A percentile compares a stretch with the other conserved stretches of the same genome.
Evolutionary conservation across 1,140 invertebrate genomes (phyloP).

Genomic region (Zaprionus taronus): DNA sequence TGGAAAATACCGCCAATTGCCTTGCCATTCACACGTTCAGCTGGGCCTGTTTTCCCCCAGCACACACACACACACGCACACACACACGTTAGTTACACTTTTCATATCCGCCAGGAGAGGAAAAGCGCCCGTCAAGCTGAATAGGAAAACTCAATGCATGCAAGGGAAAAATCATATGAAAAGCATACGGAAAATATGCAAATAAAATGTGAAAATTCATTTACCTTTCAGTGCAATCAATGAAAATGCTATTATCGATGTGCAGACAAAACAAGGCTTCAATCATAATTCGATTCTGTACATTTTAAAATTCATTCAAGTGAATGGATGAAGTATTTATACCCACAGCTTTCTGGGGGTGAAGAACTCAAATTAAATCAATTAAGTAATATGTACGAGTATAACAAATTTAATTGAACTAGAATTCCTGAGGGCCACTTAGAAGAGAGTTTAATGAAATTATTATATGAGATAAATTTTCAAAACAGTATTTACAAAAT

Average conservation of each 20-base stretch:
- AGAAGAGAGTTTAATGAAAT: too few relatives aligned
- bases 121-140: conserved; percentile 34
- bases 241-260: conserved; percentile 19
- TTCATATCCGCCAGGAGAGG: conserved; percentile 38
- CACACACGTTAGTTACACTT: conserved; percentile 52
- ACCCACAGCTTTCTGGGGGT: neutral
- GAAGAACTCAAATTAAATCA: neutral
- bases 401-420: neutral
- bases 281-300: conserved; percentile 21
- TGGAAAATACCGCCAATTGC: conserved; percentile 22
- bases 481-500: neutral
- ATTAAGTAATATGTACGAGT: neutral
- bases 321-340: neutral
- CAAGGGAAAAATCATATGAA: conserved; percentile 18
- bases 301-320: neutral
- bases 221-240: neutral
- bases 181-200: conserved; percentile 18
- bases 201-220: conserved; percentile 13
- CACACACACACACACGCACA: conserved; percentile 31
- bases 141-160: conserved; percentile 41
- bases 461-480: neutral
- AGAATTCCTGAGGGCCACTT: neutral
- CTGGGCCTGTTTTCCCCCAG: conserved; percentile 40
- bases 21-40: conserved; percentile 36
- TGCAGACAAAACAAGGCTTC: conserved; percentile 11